These are phyloP conservation scores for Merops nubicus DNA, from an alignment of 2,113 vertebrate genomes.

Conservation along the genomic window DNA sequence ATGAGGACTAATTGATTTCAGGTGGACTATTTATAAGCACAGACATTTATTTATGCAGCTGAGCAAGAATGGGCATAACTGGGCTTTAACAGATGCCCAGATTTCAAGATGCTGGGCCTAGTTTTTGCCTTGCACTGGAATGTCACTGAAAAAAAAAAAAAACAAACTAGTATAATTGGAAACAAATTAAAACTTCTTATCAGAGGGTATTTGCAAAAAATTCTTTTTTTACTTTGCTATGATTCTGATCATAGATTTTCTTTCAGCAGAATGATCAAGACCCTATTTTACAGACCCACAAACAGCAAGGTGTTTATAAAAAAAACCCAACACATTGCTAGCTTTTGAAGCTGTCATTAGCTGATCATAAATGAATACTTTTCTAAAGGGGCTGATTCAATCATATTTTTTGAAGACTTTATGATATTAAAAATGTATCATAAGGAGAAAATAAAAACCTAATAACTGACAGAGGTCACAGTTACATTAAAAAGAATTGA, in stretches of 20 bases:
- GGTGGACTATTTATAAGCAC: background rate
- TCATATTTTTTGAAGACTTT: slow-evolving; percentile 12
- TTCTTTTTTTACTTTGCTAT: background rate
- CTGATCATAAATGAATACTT: background rate
- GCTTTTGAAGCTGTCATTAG: background rate
- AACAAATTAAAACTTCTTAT: background rate
- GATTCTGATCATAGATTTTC: background rate
- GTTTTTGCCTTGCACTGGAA: background rate
- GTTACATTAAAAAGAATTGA: slow-evolving; percentile 29
- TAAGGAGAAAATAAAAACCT: background rate
- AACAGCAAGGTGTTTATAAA: background rate
- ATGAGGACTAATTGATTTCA: background rate
- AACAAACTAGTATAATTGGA: background rate
- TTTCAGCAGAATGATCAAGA: background rate
- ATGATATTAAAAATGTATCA: slow-evolving; percentile 1
- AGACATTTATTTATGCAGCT: background rate
- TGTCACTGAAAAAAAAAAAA: background rate
- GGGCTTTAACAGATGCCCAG: background rate
- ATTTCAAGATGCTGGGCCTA: background rate
- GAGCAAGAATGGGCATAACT: background rate
- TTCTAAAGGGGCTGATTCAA: background rate
- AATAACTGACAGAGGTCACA: slow-evolving; percentile 12
- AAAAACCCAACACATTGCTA: background rate
- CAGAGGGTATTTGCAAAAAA: background rate
- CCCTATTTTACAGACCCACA: background rate